Conservation (phyloP, 2,888 invertebrate genomes). For the Junonia oenone region DNA sequence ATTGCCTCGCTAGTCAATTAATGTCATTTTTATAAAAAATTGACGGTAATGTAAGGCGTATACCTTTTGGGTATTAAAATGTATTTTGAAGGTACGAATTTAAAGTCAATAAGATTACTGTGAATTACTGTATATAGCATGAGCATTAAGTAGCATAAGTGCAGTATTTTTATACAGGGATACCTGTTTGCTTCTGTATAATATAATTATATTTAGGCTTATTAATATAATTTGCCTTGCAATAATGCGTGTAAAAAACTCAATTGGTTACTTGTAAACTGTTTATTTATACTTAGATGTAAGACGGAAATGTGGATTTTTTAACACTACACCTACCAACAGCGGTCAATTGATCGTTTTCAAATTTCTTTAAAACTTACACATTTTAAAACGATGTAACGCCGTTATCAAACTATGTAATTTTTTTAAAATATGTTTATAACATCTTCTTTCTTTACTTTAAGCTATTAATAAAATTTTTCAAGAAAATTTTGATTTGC, state of each 20-base stretch:
- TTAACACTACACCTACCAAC: too few relatives aligned
- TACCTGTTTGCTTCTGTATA: not conserved
- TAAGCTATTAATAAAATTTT: too few relatives aligned
- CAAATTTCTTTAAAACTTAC: too few relatives aligned
- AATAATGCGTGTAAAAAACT: too few relatives aligned
- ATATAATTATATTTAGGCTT: too few relatives aligned
- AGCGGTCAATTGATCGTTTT: too few relatives aligned
- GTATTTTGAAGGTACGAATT: constrained; percentile 1
- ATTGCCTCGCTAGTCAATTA: constrained; percentile 55
- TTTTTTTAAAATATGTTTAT: not conserved
- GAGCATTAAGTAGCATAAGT: not conserved
- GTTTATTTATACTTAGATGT: too few relatives aligned
- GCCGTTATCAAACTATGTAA: not conserved
- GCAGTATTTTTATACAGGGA: not conserved
- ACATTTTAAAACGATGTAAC: too few relatives aligned
- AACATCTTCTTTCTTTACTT: too few relatives aligned
- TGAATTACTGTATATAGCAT: not conserved
- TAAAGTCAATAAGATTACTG: constrained; percentile 5
- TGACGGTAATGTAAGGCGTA: not conserved
- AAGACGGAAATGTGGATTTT: not conserved
- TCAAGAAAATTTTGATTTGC: too few relatives aligned
- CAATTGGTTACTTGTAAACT: not conserved
- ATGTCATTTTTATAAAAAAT: constrained; percentile 31
- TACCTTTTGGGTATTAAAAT: not conserved
- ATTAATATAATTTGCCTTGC: too few relatives aligned